phyloP scores from a whole-genome alignment of 1,140 invertebrate species.

The Phthorimaea operculella region DNA sequence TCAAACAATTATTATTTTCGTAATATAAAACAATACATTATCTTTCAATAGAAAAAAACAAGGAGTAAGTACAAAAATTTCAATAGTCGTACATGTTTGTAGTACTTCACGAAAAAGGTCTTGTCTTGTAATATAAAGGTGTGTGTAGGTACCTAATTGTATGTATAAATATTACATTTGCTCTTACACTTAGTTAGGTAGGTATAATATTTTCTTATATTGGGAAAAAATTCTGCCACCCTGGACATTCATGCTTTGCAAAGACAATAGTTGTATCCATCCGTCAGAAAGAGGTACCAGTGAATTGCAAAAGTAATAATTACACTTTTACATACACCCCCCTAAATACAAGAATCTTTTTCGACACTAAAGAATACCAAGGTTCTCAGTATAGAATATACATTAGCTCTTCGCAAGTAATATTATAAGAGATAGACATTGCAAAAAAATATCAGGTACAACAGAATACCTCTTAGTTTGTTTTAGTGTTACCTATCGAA shows the following conservation, averaged over 20 bases:
- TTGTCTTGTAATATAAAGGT: background rate
- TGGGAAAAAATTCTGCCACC: no score
- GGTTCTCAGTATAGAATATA: background rate
- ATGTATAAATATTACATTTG: no score
- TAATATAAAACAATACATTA: slow-evolving; percentile 39
- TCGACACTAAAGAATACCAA: background rate
- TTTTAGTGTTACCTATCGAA: no score
- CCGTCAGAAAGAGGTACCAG: no score
- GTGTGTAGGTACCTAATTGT: background rate
- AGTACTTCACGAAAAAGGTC: slow-evolving; percentile 11
- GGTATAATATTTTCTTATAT: no score
- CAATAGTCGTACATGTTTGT: slow-evolving; percentile 33
- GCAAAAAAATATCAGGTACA: no score
- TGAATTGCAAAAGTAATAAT: no score
- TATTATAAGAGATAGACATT: no score
- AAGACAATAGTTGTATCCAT: no score
- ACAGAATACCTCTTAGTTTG: no score
- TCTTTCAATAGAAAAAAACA: slow-evolving; percentile 61
- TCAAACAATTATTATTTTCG: background rate
- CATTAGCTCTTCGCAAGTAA: background rate
- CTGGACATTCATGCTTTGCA: no score
- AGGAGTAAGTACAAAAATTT: slow-evolving; percentile 56
- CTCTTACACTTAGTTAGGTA: no score
- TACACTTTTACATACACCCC: background rate
- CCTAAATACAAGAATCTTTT: background rate